Percentiles rank a stretch among this genome's conserved stretches.
Conservation (phyloP, 2,113 vertebrate species). For the Rostratula benghalensis region DNA sequence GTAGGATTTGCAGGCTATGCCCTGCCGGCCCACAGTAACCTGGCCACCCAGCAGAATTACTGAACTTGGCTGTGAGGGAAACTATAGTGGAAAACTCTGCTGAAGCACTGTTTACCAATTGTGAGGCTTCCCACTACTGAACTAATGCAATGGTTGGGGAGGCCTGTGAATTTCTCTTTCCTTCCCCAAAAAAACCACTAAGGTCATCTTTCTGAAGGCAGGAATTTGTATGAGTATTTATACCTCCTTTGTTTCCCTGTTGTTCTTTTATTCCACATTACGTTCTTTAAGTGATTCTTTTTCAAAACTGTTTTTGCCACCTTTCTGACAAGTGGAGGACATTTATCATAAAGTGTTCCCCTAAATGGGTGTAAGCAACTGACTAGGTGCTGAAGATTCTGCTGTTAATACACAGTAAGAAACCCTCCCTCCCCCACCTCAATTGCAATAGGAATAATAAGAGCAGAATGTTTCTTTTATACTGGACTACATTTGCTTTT, state of each 20-base stretch:
- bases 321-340: neutral
- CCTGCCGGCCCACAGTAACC: neutral
- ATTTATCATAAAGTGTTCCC: neutral
- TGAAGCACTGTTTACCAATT: neutral
- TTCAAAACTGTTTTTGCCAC: neutral
- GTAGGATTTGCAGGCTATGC: neutral
- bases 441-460: neutral
- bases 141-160: neutral
- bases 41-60: neutral
- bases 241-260: neutral
- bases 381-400: neutral
- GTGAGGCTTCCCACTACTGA: neutral
- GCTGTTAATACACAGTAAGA: neutral
- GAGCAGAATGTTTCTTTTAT: neutral
- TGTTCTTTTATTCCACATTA: neutral
- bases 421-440: no score
- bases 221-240: neutral
- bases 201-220: neutral
- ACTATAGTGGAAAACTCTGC: neutral
- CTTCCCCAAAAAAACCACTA: neutral
- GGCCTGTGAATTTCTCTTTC: neutral
- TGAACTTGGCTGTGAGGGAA: neutral
- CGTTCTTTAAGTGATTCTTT: neutral
- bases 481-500: neutral
- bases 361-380: neutral